Base-by-base conservation (phyloP, 2,113 vertebrate genomes). In the Diglossa brunneiventris region DNA sequence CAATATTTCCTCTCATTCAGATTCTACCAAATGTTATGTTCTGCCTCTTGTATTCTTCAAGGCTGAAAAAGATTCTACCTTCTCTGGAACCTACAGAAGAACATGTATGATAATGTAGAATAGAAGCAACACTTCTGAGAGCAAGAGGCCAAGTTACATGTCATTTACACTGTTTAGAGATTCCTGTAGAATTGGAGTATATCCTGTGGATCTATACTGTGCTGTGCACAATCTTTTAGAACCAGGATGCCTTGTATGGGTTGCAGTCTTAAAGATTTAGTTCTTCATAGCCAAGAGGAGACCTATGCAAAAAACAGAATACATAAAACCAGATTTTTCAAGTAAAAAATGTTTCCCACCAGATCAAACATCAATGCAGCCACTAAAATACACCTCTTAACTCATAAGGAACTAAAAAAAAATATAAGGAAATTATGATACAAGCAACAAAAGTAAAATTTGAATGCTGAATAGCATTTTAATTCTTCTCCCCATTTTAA, bases 401-500 rank as follows among this genome's bases (percentile, higher is more conserved):
- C 84, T 82, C 28, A 55, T n/a, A 75, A 61, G 4, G 23, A 87
- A 82, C 26, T 46, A 52, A 53, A 55, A 5, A 66, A 84, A 61
- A 5, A 19, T 4, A 35, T 8, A 46, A 72, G 26, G 15, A 77
- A 89, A 56, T 69, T 80, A 73, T 27, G 73, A 89, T 50, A 31
- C 30, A 85, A 95, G 82, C 4, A 91, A 17, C 68, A 86, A 93
- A 90, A 76, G 50, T 39, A 89, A 82, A 56, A 88, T 55, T 70
- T 77, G 66, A 93, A 93, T 83, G 55, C 59, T 85, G 82, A 47
- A 58, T 89, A 90, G 58, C 69, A 74, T 93, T 96, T 95, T 91
- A 88, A 92, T 97, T 86, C 75, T 97, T 95, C 90, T 74, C 50
- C 46, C 9, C 35, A 77, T 94, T 96, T 77, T 73, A 89, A 89